phyloP scores from a whole-genome alignment of 2,888 invertebrate species.

The Anodontia alba region DNA sequence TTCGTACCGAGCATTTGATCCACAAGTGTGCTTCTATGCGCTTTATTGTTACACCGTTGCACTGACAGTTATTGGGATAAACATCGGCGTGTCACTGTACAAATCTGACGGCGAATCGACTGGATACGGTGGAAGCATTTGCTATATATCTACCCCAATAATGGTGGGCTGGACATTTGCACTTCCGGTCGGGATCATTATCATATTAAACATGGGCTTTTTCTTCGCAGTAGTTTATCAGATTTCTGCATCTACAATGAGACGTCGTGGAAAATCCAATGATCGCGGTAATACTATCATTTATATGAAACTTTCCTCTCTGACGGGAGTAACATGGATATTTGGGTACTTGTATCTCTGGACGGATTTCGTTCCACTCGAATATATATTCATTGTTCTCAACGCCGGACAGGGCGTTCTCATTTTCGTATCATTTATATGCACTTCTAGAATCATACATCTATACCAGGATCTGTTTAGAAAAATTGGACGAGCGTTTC shows the following conservation, averaged over 20 bases:
- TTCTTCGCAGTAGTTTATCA: constrained; percentile 63
- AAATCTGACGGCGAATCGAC: constrained; percentile 40
- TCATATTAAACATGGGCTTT: constrained; percentile 58
- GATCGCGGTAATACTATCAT: constrained; percentile 59
- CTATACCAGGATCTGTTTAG: constrained; percentile 49
- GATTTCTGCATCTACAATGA: constrained; percentile 60
- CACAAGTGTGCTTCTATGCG: constrained; percentile 50
- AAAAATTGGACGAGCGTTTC: constrained; percentile 16
- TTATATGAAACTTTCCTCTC: constrained; percentile 61
- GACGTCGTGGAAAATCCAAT: constrained; percentile 48
- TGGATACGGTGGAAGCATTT: constrained; percentile 54
- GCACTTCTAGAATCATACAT: constrained; percentile 50
- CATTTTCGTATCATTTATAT: constrained; percentile 64
- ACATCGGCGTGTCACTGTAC: constrained; percentile 44
- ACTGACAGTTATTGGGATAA: constrained; percentile 43
- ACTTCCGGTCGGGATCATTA: constrained; percentile 55
- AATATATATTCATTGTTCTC: constrained; percentile 62
- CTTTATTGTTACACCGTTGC: constrained; percentile 50
- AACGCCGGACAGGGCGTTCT: constrained; percentile 63
- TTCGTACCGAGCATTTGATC: constrained; percentile 46
- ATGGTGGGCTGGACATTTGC: constrained; percentile 64
- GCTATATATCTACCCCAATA: constrained; percentile 52
- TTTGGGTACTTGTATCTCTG: constrained; percentile 63
- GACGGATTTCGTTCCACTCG: constrained; percentile 48
- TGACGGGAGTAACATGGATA: constrained; percentile 65